phyloP scores from a whole-genome alignment of 1,140 invertebrate genomes.

The Dinothrombium tinctorium region DNA sequence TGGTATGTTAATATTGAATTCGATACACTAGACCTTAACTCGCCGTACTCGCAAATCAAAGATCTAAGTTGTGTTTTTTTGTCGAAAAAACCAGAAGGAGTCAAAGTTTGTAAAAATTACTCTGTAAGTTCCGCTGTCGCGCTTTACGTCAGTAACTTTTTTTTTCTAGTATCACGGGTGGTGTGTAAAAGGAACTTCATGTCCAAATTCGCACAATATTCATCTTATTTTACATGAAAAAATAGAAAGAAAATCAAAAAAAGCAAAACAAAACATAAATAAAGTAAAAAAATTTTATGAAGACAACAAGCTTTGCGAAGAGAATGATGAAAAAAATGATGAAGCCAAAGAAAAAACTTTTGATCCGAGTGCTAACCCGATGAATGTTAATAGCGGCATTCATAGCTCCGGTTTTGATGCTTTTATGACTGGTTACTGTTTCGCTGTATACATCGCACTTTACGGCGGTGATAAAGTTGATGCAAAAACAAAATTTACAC shows the following conservation, averaged over 20 bases:
- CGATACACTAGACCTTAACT: neutral
- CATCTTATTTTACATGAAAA: conserved; percentile 18
- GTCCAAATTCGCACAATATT: conserved; percentile 22
- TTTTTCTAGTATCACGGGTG: conserved; percentile 22
- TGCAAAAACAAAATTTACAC: conserved; percentile 1
- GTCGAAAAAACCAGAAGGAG: neutral
- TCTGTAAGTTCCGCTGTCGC: no score
- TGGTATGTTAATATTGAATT: conserved; percentile 10
- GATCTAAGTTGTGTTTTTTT: no score
- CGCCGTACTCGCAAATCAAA: no score
- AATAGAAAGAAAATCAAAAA: conserved; percentile 10
- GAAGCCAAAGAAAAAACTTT: no score
- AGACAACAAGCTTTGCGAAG: neutral
- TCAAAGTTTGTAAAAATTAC: conserved; percentile 11
- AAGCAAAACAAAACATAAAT: conserved; percentile 7
- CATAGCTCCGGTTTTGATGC: conserved; percentile 27
- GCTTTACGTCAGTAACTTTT: no score
- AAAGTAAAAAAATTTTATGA: conserved; percentile 5
- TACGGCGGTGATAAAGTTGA: conserved; percentile 11
- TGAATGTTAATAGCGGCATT: conserved; percentile 7
- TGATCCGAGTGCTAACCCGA: neutral
- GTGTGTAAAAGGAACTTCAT: conserved; percentile 18
- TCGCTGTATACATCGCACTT: conserved; percentile 18
- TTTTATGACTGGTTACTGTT: conserved; percentile 26
- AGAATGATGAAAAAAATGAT: neutral